Evolutionary conservation across 2,888 invertebrate genomes (phyloP), one percentile per base, ranked within the genome.

Genomic region (Amorpha juglandis): DNA sequence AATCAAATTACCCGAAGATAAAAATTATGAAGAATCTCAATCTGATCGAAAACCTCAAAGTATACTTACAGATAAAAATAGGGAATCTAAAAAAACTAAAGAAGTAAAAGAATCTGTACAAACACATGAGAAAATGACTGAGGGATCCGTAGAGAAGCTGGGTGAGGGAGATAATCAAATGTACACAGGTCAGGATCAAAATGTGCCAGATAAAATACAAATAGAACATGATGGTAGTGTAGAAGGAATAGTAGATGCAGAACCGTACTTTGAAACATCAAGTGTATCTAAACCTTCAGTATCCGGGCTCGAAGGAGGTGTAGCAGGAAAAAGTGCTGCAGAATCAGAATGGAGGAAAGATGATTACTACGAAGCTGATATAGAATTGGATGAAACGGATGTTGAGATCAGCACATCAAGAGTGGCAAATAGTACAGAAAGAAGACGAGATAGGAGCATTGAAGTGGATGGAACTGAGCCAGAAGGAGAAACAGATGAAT

Each of bases 151-250:
- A 12, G 52, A 52, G 19, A 52, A 52, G 9, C 19, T 52, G 21
- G 52, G 52, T 14, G 52, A 52, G 52, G 52, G 52, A 12, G 52
- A 52, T 27, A 52, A 14, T 33, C 12, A 27, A 52, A 52, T 52
- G 14, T 27, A 33, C 14, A 12, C 33, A 14, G 52, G 21, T 33
- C 52, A 52, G 6, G 27, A 14, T 11, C 52, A 52, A 52, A 27
- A 27, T 52, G 6, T 11, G 6, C 21, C 14, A 11, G 21, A 19
- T 11, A 51, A 51, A 27, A 12, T 8, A 12, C 11, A 6, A 52
- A 14, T 52, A 14, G 52, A 52, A 27, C 9, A 12, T 52, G 33
- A 33, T 2, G 52, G 21, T 27, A 52, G 52, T 52, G 33, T 33
- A 14, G 52, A 27, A 33, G 52, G 52, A 27, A 33, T 52, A 52